Percentiles rank a stretch among this genome's conserved stretches.
These are phyloP conservation scores for Tetragnatha montana DNA, from an alignment of 2,888 invertebrate genomes.

Conservation along the genomic window DNA sequence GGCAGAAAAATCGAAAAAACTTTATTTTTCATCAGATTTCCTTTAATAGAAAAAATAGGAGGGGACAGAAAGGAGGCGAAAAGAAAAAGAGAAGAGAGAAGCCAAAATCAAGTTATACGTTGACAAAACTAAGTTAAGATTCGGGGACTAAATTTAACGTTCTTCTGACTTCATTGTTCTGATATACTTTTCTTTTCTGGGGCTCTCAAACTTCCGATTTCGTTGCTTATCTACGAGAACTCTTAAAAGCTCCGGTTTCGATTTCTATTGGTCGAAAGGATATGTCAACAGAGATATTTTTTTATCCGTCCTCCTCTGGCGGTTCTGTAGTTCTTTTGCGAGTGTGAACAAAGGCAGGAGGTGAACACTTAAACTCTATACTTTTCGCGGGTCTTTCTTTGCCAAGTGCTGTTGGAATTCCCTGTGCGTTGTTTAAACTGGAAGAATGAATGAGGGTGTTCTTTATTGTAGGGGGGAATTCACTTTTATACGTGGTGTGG, in stretches of 20 bases:
- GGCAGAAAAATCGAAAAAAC: slow-evolving; percentile 54
- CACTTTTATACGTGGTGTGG: background rate
- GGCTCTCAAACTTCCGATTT: slow-evolving; percentile 41
- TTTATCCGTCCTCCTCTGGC: slow-evolving; percentile 16
- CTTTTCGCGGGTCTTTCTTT: slow-evolving; percentile 35
- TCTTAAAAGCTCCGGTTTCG: slow-evolving; percentile 65
- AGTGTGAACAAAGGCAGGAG: slow-evolving; percentile 59
- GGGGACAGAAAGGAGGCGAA: background rate
- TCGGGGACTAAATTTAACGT: slow-evolving; percentile 66
- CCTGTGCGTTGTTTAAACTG: slow-evolving; percentile 34
- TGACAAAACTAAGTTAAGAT: slow-evolving; percentile 67
- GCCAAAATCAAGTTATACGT: slow-evolving; percentile 63
- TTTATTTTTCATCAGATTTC: slow-evolving; percentile 64
- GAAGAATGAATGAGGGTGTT: slow-evolving; percentile 5
- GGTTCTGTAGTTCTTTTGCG: slow-evolving; percentile 25
- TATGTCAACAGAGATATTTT: slow-evolving; percentile 61
- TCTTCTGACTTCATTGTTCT: slow-evolving; percentile 60
- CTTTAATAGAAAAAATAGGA: slow-evolving; percentile 57
- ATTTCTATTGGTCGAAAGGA: slow-evolving; percentile 66
- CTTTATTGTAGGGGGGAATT: background rate
- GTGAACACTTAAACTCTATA: slow-evolving; percentile 61
- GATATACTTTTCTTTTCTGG: slow-evolving; percentile 48
- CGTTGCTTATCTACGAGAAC: slow-evolving; percentile 49
- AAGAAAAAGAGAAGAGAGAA: slow-evolving; percentile 25
- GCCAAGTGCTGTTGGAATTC: slow-evolving; percentile 7